These are phyloP conservation scores for Sylvilagus floridanus DNA, from an alignment of 2,797 vertebrate species.

Conservation along the genomic window DNA sequence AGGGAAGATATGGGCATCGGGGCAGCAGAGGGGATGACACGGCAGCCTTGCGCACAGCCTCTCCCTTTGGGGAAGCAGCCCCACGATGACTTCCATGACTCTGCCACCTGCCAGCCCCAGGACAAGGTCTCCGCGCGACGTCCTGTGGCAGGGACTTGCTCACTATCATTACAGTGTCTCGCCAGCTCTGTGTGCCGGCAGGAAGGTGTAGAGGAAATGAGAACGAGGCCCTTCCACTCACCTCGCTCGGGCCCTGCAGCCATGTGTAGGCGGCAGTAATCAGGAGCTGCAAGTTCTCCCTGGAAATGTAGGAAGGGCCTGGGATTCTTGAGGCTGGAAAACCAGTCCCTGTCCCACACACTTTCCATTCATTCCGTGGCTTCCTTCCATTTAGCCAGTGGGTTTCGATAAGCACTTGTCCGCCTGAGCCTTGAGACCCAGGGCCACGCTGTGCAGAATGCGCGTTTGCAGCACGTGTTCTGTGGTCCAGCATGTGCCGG, in stretches of 20 bases:
- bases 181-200: neutral
- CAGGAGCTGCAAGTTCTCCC: neutral
- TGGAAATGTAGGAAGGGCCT: neutral
- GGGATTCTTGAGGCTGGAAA: no score
- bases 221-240: neutral
- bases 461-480: no score
- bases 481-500: no score
- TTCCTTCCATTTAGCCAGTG: neutral
- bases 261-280: neutral
- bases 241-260: neutral
- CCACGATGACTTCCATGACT: no score
- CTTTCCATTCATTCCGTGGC: no score
- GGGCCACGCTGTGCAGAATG: no score
- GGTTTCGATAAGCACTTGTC: neutral
- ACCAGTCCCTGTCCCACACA: no score
- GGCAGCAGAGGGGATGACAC: neutral
- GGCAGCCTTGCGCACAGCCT: no score
- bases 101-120: neutral
- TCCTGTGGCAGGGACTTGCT: fast-evolving
- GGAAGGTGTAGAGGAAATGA: neutral
- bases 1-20: fast-evolving
- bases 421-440: no score
- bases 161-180: neutral
- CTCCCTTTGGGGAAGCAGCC: no score
- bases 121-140: neutral